Percentiles rank a stretch among this genome's conserved stretches.
Conservation (phyloP, 2,113 vertebrate species). For the Paramormyrops kingsleyae region DNA sequence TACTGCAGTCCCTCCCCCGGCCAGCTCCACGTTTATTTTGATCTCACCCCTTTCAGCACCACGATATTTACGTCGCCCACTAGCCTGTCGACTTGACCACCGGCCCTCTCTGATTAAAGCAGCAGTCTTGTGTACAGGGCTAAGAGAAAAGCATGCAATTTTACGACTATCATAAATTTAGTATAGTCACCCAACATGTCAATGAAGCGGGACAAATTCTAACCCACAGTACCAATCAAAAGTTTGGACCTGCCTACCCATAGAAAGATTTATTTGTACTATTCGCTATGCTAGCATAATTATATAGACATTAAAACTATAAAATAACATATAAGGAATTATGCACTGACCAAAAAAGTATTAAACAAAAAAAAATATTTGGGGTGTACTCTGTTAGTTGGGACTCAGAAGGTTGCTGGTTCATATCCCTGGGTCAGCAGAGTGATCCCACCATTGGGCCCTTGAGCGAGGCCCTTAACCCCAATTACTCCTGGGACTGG, state of each 20-base stretch:
- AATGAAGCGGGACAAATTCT: not conserved
- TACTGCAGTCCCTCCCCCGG: not conserved
- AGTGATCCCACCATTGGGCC: not conserved
- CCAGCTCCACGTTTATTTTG: not conserved
- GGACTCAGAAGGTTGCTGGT: not conserved
- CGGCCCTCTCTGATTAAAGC: not conserved
- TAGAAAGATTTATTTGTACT: not conserved
- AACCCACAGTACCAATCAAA: not conserved
- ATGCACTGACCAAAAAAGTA: not conserved
- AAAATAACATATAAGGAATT: not conserved
- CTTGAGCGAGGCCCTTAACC: not conserved
- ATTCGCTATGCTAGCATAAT: not conserved
- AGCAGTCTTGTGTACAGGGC: not conserved
- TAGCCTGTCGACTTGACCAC: not conserved
- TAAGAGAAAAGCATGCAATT: not conserved
- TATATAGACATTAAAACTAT: not conserved
- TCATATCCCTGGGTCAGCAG: not conserved
- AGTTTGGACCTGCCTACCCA: not conserved
- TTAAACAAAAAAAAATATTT: not conserved
- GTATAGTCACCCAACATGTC: not conserved
- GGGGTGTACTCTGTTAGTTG: not conserved
- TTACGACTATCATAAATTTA: not conserved
- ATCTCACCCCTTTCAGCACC: not conserved
- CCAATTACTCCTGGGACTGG: not conserved
- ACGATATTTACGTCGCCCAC: not conserved